Evolutionary conservation across 2,113 vertebrate species (phyloP).

Genomic region (Prietella phreatophila): DNA sequence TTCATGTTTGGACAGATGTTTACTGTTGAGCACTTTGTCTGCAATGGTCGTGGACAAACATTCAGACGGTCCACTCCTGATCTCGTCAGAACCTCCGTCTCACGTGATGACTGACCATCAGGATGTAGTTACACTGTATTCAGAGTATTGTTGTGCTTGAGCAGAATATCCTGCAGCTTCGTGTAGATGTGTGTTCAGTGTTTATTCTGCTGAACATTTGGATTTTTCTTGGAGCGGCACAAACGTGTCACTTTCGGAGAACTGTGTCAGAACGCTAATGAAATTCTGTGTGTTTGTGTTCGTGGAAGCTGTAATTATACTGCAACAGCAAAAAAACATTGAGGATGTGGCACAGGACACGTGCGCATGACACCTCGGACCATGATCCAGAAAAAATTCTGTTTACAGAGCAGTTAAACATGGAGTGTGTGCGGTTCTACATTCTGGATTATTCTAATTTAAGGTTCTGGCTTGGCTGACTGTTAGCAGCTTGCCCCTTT

Average conservation of each 20-base stretch:
- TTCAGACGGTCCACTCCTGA: not conserved
- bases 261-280: not conserved
- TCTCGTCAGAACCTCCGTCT: not conserved
- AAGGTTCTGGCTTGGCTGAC: too few species aligned
- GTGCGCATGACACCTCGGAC: not conserved
- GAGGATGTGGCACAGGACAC: not conserved
- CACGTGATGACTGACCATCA: not conserved
- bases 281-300: not conserved
- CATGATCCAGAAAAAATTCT: not conserved
- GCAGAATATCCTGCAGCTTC: too few species aligned
- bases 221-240: too few species aligned
- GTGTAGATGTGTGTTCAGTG: too few species aligned
- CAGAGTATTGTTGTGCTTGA: too few species aligned
- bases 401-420: not conserved
- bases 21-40: not conserved
- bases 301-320: not conserved
- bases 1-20: not conserved
- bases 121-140: not conserved
- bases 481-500: too few species aligned
- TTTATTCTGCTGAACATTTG: too few species aligned
- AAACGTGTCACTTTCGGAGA: too few species aligned
- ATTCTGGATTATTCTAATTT: too few species aligned
- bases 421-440: too few species aligned
- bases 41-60: not conserved
- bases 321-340: not conserved